Evolutionary conservation across 2,797 vertebrate genomes (phyloP).

Genomic region (Macropodus opercularis): DNA sequence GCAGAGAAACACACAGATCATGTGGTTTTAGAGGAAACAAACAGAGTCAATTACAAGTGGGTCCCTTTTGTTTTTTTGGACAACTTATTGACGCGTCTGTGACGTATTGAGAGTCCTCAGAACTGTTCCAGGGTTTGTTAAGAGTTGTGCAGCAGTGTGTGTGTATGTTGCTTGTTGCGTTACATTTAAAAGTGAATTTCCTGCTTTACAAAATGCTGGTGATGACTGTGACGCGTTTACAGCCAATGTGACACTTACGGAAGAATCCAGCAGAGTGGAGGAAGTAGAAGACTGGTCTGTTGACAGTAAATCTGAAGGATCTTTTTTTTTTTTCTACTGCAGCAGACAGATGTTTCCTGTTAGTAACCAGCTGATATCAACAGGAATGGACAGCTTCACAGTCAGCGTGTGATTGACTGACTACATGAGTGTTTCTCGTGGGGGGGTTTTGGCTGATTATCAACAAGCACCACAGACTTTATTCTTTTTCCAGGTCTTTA

Average conservation of each 20-base stretch:
- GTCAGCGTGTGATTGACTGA: background rate
- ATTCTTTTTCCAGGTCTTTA: slow-evolving; percentile 89
- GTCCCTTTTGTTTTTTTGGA: background rate
- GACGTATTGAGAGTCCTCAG: background rate
- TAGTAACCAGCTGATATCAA: slow-evolving; percentile 44
- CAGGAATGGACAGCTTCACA: slow-evolving; percentile 11
- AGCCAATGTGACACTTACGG: background rate
- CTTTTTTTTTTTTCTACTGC: background rate
- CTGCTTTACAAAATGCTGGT: slow-evolving; percentile 22
- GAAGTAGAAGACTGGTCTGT: slow-evolving; percentile 40
- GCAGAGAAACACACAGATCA: too few relatives aligned
- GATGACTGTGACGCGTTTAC: background rate
- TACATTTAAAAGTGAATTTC: slow-evolving; percentile 34
- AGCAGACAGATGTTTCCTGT: slow-evolving; percentile 67
- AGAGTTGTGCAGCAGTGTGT: background rate
- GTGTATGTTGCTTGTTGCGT: slow-evolving; percentile 4
- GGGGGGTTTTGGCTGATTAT: slow-evolving; percentile 3
- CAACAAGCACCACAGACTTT: background rate
- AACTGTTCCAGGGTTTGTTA: slow-evolving; percentile 8
- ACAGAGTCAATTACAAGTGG: background rate
- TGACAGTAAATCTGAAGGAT: slow-evolving; percentile 24
- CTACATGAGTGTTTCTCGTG: background rate
- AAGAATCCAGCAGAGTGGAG: slow-evolving; percentile 25
- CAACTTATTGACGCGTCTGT: background rate
- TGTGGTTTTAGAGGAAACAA: too few relatives aligned